A percentile compares a stretch with the other conserved stretches of the same genome.
Conservation (phyloP, 1,140 invertebrate genomes). For the Zaprionus camerounensis region DNA sequence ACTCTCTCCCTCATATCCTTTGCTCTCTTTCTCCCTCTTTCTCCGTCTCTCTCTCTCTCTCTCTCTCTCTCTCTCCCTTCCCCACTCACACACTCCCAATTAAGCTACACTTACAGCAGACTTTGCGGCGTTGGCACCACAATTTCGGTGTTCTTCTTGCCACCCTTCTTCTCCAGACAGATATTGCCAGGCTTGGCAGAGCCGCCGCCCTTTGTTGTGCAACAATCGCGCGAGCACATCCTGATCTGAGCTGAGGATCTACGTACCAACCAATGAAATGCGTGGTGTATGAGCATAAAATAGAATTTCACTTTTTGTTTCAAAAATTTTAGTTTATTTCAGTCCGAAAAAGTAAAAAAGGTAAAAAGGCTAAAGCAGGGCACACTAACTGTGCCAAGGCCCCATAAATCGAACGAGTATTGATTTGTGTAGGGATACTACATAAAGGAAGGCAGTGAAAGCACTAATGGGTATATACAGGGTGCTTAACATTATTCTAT, state of each 20-base stretch:
- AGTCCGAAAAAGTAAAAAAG: not conserved
- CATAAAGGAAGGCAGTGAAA: not conserved
- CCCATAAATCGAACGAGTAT: conserved; percentile 23
- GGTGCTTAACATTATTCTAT: not conserved
- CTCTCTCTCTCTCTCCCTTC: not conserved
- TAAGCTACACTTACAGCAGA: conserved; percentile 61
- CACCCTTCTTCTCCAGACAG: conserved; percentile 48
- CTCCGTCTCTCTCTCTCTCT: not conserved
- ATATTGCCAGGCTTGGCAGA: conserved; percentile 43
- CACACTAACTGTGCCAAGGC: conserved; percentile 30
- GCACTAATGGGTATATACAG: not conserved
- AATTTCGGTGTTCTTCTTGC: conserved; percentile 11
- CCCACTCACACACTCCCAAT: not conserved
- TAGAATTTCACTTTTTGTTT: too few species aligned
- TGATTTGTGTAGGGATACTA: conserved; percentile 35
- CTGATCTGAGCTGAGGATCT: not conserved
- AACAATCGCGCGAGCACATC: conserved; percentile 73
- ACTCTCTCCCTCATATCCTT: too few species aligned
- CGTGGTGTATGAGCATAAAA: not conserved
- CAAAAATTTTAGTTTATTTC: not conserved
- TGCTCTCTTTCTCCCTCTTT: not conserved
- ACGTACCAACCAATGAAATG: not conserved
- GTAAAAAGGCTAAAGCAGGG: conserved; percentile 7
- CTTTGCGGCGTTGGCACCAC: conserved; percentile 67
- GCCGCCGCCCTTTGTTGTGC: conserved; percentile 33